A percentile compares a stretch with the other conserved stretches of the same genome.
These are phyloP conservation scores for Drosophila auraria DNA, from an alignment of 1,140 invertebrate species.

Conservation along the genomic window DNA sequence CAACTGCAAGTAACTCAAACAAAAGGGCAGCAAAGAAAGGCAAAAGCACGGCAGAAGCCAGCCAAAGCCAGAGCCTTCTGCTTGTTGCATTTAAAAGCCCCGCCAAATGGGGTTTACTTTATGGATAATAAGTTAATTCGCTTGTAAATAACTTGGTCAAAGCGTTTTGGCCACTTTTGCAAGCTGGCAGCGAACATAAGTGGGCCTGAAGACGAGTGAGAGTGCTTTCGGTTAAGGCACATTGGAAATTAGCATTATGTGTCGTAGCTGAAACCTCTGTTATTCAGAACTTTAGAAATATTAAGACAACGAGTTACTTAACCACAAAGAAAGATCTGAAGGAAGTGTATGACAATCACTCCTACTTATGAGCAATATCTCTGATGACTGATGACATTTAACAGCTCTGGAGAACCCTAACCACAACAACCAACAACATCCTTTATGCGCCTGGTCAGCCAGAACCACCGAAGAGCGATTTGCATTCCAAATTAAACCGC, in stretches of 20 bases:
- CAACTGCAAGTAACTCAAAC: conserved; percentile 74
- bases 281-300: too few species aligned
- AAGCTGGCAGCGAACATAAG: conserved; percentile 9
- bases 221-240: conserved; percentile 7
- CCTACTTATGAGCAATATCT: too few species aligned
- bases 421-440: conserved; percentile 1
- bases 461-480: conserved; percentile 15
- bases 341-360: too few species aligned
- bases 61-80: conserved; percentile 39
- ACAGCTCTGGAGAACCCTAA: not conserved
- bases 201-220: conserved; percentile 22
- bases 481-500: conserved; percentile 42
- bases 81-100: conserved; percentile 74
- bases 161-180: conserved; percentile 32
- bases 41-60: conserved; percentile 46
- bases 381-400: too few species aligned
- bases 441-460: not conserved
- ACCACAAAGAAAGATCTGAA: too few species aligned
- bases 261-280: too few species aligned
- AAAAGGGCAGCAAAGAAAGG: conserved; percentile 56
- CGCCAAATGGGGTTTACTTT: conserved; percentile 80
- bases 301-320: too few species aligned
- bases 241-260: not conserved
- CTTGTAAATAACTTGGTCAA: conserved; percentile 82
- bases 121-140: conserved; percentile 82